Conservation (phyloP, 2,888 invertebrate genomes). For the Halocaridina rubra region DNA sequence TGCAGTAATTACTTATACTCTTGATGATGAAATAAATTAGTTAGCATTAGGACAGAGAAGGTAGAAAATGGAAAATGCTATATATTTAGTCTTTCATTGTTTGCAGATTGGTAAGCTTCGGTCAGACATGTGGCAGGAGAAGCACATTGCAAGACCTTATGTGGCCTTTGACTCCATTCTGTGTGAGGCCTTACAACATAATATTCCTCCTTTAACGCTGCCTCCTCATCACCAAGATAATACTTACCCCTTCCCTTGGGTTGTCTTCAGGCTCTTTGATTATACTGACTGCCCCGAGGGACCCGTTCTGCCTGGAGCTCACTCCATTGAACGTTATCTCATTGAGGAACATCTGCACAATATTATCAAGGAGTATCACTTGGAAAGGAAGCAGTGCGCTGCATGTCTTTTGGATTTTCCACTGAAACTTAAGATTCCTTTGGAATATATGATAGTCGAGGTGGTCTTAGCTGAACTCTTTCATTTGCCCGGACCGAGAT, state of each 20-base stretch:
- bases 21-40: too few species aligned
- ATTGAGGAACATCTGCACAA: conserved; percentile 97
- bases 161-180: conserved; percentile 94
- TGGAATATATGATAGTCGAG: conserved; percentile 98
- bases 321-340: conserved; percentile 96
- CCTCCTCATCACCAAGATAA: conserved; percentile 93
- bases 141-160: conserved; percentile 94
- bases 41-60: too few species aligned
- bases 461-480: conserved; percentile 95
- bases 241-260: conserved; percentile 93
- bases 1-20: too few species aligned
- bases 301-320: conserved; percentile 85
- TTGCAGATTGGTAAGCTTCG: conserved; percentile 86
- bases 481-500: conserved; percentile 88
- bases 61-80: too few species aligned
- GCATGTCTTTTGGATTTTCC: conserved; percentile 91
- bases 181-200: conserved; percentile 96
- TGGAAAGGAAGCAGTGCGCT: conserved; percentile 95
- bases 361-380: conserved; percentile 87
- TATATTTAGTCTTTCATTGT: too few species aligned
- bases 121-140: conserved; percentile 96
- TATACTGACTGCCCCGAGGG: conserved; percentile 96
- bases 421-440: conserved; percentile 91
- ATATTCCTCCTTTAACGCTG: conserved; percentile 88
- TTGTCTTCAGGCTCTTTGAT: conserved; percentile 96